A percentile compares a stretch with the other conserved stretches of the same genome.
phyloP scores from a whole-genome alignment of 2,113 vertebrate species.

The Tenebrosternarchus preto region DNA sequence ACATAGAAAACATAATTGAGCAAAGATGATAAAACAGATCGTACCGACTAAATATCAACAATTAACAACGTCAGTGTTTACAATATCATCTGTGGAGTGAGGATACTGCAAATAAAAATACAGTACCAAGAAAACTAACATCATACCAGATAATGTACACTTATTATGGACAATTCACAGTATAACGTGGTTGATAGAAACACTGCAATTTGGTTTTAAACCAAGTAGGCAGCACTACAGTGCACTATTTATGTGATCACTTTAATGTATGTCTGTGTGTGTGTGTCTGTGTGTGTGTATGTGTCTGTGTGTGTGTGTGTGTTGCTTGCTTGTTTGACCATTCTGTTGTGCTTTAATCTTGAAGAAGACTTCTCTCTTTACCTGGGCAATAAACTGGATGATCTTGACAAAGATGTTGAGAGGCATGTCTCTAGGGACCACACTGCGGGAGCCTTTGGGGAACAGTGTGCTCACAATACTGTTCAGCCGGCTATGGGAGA shows the following conservation, averaged over 20 bases:
- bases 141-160: too few relatives aligned
- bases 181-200: too few relatives aligned
- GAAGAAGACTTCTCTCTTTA: conserved; percentile 48
- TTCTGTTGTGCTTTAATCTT: not conserved
- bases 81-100: too few relatives aligned
- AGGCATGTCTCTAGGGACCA: conserved; percentile 97
- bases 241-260: too few relatives aligned
- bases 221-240: too few relatives aligned
- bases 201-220: too few relatives aligned
- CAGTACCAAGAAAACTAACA: too few relatives aligned
- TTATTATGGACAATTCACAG: too few relatives aligned
- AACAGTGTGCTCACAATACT: conserved; percentile 96
- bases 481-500: conserved; percentile 85
- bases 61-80: too few relatives aligned
- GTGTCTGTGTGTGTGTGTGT: not conserved
- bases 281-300: not conserved
- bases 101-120: too few relatives aligned
- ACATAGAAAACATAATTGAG: not conserved
- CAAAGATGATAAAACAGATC: not conserved
- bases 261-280: too few relatives aligned
- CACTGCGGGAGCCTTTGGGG: conserved; percentile 95
- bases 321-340: not conserved
- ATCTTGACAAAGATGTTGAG: conserved; percentile 99
- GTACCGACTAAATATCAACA: too few relatives aligned
- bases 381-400: conserved; percentile 99